Evolutionary conservation across 2,113 vertebrate genomes (phyloP), one percentile per base, ranked within the genome.

Genomic region (Anoura caudifer): DNA sequence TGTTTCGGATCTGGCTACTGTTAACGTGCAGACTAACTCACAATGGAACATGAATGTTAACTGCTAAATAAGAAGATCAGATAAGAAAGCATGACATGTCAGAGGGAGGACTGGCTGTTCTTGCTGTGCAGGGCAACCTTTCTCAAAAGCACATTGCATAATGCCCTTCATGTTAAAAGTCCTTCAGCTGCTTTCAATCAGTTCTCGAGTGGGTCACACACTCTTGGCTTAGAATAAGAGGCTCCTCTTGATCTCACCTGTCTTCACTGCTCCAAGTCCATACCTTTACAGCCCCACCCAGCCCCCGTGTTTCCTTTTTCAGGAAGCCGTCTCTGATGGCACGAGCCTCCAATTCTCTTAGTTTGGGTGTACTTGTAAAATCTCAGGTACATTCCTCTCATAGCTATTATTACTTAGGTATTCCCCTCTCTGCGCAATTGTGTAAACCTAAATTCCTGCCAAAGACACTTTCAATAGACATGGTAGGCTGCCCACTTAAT

Each of bases 41-140:
- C 67, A 96, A 72, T 52, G 59, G 36, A 92, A 77, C 24, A 5
- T 69, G 90, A 95, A 81, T 85, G 84, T 36, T 85, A 94, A 92
- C 59, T 91, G 65, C 81, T 93, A 63, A 91, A 81, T 87, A 95
- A 67, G 59, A 92, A 76, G 65, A 94, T 92, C 84, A 90, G 87
- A 73, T 92, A 95, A 79, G 90, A 54, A 96, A 94, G 63, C 80
- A 80, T 56, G 50, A 90, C 92, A 92, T 96, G 56, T 87, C 84
- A 87, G 31, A 45, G 26, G 1, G 10, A 54, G 45, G 20, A 82
- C 33, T 54, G 17, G 38, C 41, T 52, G 36, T 81, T 24, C 54
- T 92, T 94, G 72, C 16, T 41, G 7, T 36, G 47, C 3, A n/a
- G 38, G 17, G n/a, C 22, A 43, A 20, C 59, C 81, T 91, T 97